Evolutionary conservation across 2,888 invertebrate species (phyloP), one percentile per base, ranked within the genome.

Genomic region (Thecophora atra): DNA sequence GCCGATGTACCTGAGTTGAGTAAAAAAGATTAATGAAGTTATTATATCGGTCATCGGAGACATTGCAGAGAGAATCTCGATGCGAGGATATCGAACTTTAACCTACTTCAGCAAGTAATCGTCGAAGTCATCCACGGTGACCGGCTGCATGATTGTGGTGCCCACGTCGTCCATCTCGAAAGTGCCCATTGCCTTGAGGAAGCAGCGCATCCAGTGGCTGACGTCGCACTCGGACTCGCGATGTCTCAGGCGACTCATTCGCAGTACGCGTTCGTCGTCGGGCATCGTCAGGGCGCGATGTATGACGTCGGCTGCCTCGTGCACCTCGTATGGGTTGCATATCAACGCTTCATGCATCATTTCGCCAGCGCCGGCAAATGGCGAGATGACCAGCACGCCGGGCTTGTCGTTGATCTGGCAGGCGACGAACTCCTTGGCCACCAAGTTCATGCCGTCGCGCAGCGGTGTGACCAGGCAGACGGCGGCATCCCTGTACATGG

Each of bases 321-420:
- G 93, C 66, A 95, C 89, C 85, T 96, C 96, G 80, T 96, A 95
- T 0, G 96, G 96, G 85, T 96, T 96, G 83, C 94, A 95, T 67
- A 95, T 91, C 13, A 96, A 88, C 2, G 96, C 96, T 84, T 96
- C 96, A 86, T 95, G 95, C 96, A 96, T 96, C 89, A 94, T 95
- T 85, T 96, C 95, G 0, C 95, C 95, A 7, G 96, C 96, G 0
- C 96, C 96, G 72, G 96, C 96, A 83, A 96, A 96, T 0, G 96
- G 96, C 0, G 96, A 96, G 11, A 96, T 92, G 66, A 96, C 93
- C 51, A 96, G 87, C 0, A 96, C 96, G 3, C 96, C 96, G 0
- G 93, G 95, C 0, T 93, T 92, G 28, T 90, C 90, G 80, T 95
- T 95, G 47, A 95, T 95, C 86, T 96, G 95, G 81, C 96, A 96